Evolutionary conservation across 2,113 vertebrate genomes (phyloP).

Genomic region (Hippopotamus amphibius): DNA sequence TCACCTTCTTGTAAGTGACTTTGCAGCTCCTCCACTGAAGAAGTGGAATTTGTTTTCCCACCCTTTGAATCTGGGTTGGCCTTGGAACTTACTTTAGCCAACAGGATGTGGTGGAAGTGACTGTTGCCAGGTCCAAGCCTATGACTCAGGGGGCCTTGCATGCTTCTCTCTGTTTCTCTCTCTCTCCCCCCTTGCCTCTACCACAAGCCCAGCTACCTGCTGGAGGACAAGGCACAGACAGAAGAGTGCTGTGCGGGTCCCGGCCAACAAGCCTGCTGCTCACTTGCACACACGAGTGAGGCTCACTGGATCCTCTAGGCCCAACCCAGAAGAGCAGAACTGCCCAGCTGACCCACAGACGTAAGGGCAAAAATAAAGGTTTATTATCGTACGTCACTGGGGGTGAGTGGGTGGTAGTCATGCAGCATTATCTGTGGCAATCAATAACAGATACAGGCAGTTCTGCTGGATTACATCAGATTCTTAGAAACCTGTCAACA

Average conservation of each 20-base stretch:
- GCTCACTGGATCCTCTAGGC: too few relatives aligned
- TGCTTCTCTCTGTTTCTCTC: not conserved
- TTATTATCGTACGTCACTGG: not conserved
- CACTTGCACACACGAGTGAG: not conserved
- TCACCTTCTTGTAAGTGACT: not conserved
- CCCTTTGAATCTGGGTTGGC: not conserved
- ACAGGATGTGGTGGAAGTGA: constrained; percentile 51
- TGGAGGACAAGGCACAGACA: not conserved
- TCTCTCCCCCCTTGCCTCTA: not conserved
- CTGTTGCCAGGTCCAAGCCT: not conserved
- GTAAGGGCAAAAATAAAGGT: not conserved
- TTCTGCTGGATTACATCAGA: not conserved
- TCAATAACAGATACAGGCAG: rapidly evolving
- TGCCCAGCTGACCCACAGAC: not conserved
- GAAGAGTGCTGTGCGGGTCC: not conserved
- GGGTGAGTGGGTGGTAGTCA: not conserved
- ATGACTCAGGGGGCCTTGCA: not conserved
- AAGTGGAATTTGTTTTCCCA: not conserved
- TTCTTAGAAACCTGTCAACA: not conserved
- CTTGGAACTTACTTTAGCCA: not conserved
- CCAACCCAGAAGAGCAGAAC: not conserved
- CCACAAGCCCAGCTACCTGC: not conserved
- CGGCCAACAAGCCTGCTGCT: not conserved
- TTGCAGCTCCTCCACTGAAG: not conserved
- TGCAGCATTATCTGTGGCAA: not conserved